Percentiles rank a stretch among this genome's conserved stretches.
Conservation (phyloP, 2,888 invertebrate genomes). For the Ferrisia virgata region DNA sequence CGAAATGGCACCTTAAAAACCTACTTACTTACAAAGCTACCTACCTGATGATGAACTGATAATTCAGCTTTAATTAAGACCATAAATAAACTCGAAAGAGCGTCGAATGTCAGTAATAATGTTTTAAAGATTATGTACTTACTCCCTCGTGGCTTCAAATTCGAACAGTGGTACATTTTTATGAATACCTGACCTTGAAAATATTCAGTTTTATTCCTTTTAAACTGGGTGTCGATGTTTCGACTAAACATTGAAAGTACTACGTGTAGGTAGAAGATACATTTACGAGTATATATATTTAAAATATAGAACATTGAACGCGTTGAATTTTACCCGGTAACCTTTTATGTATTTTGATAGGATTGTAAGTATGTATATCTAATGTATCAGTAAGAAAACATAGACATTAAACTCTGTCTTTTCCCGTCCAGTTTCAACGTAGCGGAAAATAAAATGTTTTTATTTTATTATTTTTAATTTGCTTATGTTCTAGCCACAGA, state of each 20-base stretch:
- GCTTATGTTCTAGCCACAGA: conserved; percentile 65
- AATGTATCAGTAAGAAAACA: not conserved
- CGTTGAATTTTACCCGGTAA: not conserved
- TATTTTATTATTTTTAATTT: conserved; percentile 49
- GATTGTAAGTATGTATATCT: too few relatives aligned
- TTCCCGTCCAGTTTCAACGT: not conserved
- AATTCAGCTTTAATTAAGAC: too few relatives aligned
- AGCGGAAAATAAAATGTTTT: conserved; percentile 5
- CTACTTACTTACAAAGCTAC: too few relatives aligned
- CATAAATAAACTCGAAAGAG: too few relatives aligned
- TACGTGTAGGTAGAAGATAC: not conserved
- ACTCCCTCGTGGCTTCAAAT: too few relatives aligned
- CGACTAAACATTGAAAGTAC: too few relatives aligned
- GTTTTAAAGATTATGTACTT: too few relatives aligned
- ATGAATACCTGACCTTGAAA: not conserved
- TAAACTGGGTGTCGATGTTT: not conserved
- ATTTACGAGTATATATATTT: not conserved
- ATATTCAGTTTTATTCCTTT: not conserved
- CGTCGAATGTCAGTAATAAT: too few relatives aligned
- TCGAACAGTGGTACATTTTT: too few relatives aligned
- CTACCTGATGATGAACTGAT: too few relatives aligned
- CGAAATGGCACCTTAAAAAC: too few relatives aligned
- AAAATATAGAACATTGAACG: not conserved
- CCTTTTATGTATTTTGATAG: not conserved
- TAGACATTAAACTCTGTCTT: not conserved